Evolutionary conservation across 2,888 invertebrate genomes (phyloP).

Genomic region (Athalia circularis): DNA sequence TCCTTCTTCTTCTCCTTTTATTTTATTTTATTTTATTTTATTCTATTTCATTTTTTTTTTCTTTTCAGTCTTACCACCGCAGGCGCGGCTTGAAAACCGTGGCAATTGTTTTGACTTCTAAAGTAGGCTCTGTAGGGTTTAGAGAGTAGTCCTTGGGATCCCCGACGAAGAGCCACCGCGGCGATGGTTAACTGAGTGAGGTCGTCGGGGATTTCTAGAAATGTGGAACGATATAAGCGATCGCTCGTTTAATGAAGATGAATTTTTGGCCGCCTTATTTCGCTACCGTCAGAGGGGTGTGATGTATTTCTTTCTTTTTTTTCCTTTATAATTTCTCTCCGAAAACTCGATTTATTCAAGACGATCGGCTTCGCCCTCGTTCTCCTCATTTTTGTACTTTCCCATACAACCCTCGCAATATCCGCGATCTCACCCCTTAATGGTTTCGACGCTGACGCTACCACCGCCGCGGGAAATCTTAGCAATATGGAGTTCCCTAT

Average conservation of each 20-base stretch:
- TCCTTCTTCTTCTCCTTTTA: too few species aligned
- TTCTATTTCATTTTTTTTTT: too few species aligned
- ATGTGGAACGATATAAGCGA: slow-evolving; percentile 11
- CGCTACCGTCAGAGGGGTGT: not conserved
- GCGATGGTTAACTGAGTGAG: slow-evolving; percentile 9
- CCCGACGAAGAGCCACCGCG: not conserved
- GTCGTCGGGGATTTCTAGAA: not conserved
- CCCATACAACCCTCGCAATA: too few species aligned
- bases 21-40: too few species aligned
- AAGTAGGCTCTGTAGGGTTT: slow-evolving; percentile 9
- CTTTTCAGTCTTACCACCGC: too few species aligned
- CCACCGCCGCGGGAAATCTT: not conserved
- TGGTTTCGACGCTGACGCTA: too few species aligned
- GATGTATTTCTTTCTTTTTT: not conserved
- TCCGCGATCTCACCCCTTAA: too few species aligned
- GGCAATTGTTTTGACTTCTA: slow-evolving; percentile 28
- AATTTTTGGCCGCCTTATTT: not conserved
- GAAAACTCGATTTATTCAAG: not conserved
- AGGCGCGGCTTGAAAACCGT: not conserved
- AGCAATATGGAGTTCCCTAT: not conserved
- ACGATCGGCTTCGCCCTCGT: not conserved
- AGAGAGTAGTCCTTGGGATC: not conserved
- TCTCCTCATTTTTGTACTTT: not conserved
- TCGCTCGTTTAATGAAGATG: slow-evolving; percentile 24
- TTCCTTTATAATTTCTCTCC: not conserved